A percentile compares a stretch with the other conserved stretches of the same genome.
phyloP scores from a whole-genome alignment of 30 jellyfish, hydroid and myxozoan species.

The Rhopilema esculentum region DNA sequence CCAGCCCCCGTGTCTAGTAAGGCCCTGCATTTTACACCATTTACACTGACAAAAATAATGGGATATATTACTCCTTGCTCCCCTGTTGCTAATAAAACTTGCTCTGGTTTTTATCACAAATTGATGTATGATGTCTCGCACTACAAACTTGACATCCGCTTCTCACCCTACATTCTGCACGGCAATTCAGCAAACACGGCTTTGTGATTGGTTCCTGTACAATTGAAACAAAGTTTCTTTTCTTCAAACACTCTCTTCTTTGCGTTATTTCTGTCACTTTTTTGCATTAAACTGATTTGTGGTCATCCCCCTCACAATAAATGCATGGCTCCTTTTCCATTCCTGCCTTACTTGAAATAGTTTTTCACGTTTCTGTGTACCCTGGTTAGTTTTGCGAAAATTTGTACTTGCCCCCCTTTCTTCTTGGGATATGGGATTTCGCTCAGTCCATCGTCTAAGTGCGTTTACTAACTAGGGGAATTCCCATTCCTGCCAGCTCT shows the following conservation, averaged over 20 bases:
- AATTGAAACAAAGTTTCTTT: constrained; percentile 69
- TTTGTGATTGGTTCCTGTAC: constrained; percentile 70
- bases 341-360: constrained; percentile 31
- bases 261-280: constrained; percentile 9
- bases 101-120: constrained; percentile 45
- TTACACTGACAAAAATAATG: constrained; percentile 16
- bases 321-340: not conserved
- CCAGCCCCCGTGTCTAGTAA: constrained; percentile 86
- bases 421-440: constrained; percentile 68
- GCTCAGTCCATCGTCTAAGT: constrained; percentile 76
- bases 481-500: constrained; percentile 82
- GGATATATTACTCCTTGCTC: constrained; percentile 40
- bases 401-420: constrained; percentile 44
- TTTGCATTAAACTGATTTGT: constrained; percentile 32
- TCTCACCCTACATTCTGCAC: constrained; percentile 25
- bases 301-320: constrained; percentile 34
- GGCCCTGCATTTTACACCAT: constrained; percentile 68
- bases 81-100: constrained; percentile 37
- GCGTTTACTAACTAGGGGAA: constrained; percentile 60
- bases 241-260: constrained; percentile 25
- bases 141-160: constrained; percentile 47
- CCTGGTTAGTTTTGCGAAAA: constrained; percentile 26
- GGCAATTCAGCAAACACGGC: constrained; percentile 9
- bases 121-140: constrained; percentile 73
- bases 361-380: constrained; percentile 36